A percentile compares a stretch with the other conserved stretches of the same genome.
Conservation (phyloP, 2,888 invertebrate species). For the Ormyrus rosae region DNA sequence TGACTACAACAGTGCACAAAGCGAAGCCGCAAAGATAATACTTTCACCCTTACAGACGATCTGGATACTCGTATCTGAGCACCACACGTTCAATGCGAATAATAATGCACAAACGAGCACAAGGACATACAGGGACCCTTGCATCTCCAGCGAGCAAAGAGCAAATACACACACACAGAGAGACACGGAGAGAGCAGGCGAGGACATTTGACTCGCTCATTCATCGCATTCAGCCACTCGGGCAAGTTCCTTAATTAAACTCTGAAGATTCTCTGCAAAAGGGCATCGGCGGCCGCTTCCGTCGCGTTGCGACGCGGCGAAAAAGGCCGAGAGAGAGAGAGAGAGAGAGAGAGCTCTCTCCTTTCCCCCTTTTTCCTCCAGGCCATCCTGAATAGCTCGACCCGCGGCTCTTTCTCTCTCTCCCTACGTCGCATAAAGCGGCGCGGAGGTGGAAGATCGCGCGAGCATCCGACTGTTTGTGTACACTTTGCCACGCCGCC, state of each 20-base stretch:
- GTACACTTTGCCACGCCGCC: too few relatives aligned
- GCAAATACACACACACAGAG: background rate
- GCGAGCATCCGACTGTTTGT: too few relatives aligned
- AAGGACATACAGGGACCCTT: background rate
- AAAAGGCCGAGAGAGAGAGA: background rate
- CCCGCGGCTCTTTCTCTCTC: background rate
- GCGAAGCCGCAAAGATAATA: too few relatives aligned
- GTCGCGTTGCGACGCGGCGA: too few relatives aligned
- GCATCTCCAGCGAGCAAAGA: background rate
- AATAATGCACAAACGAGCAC: background rate
- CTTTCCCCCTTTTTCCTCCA: background rate
- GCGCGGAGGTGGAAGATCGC: background rate
- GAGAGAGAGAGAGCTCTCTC: conserved; percentile 11
- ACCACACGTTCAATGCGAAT: too few relatives aligned
- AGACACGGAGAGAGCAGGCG: conserved; percentile 34
- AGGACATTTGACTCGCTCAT: conserved; percentile 71
- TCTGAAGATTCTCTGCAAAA: conserved; percentile 74
- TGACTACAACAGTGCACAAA: too few relatives aligned
- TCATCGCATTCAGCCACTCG: conserved; percentile 73
- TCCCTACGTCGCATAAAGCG: background rate
- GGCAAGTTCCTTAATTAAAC: conserved; percentile 75
- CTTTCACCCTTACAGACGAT: too few relatives aligned
- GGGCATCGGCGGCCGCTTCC: conserved; percentile 66
- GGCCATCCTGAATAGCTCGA: too few relatives aligned
- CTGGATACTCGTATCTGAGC: too few relatives aligned